Evolutionary conservation across 2,888 invertebrate species (phyloP), one percentile per base, ranked within the genome.

Genomic region (Pseudococcus jackbeardsleyi): DNA sequence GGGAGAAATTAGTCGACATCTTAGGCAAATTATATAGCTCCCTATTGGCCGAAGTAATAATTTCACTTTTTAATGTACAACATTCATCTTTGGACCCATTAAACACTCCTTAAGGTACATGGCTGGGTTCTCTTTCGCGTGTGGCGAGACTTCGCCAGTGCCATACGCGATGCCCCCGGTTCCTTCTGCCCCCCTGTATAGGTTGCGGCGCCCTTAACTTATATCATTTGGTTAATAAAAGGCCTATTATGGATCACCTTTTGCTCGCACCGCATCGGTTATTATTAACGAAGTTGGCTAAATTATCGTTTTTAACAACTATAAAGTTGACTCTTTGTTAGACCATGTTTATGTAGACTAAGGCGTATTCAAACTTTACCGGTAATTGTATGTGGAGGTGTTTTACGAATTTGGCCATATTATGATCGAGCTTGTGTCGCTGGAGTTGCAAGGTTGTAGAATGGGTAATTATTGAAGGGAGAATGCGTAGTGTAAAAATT

Each of bases 241-340:
- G 77, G 77, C 77, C 77, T 77, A 22, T 77, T 77, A 77, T 77
- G 68, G 68, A 68, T 68, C 68, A 68, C 68, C 68, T 68, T 68
- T 50, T 68, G 26, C 50, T 12, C 50, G 50, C 50, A 50, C 12
- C 22, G 68, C 26, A 68, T 11, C 68, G 68, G 26, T 33, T 33
- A 15, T 68, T 68, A 68, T 68, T 68, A 68, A 68, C 68, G 22
- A 68, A 68, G 68, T 68, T 68, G 22, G 22, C 68, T 68, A 68
- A 68, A 68, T 68, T 68, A 68, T 68, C 68, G 68, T 68, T 68
- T 26, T 68, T 26, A 33, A 33, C 26, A 19, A 26, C 68, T 8
- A 26, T 68, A 26, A 68, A 68, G 19, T 19, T 64, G 26, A 33
- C 26, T 33, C 26, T 33, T 33, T 33, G 26, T 33, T 33, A 33